phyloP scores from a whole-genome alignment of 2,888 invertebrate species.

The Celastrina argiolus region DNA sequence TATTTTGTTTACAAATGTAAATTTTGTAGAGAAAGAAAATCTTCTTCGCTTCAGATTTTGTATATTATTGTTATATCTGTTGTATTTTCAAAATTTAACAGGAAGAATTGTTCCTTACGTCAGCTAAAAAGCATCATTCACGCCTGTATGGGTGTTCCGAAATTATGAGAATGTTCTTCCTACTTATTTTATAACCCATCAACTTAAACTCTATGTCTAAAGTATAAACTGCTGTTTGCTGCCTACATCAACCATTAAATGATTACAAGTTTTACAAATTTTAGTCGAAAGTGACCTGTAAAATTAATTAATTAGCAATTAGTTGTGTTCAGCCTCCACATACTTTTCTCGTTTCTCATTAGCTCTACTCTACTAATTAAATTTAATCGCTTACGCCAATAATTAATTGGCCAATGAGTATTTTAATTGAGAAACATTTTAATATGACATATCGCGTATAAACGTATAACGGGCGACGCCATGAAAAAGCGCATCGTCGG shows the following conservation, averaged over 20 bases:
- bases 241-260: background rate
- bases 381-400: conserved; percentile 6
- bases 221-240: too few species aligned
- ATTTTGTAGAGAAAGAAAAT: background rate
- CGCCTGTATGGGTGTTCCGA: too few species aligned
- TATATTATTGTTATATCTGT: too few species aligned
- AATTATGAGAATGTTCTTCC: too few species aligned
- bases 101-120: too few species aligned
- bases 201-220: too few species aligned
- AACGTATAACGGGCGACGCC: conserved; percentile 33
- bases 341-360: background rate
- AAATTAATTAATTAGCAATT: background rate
- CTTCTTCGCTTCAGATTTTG: too few species aligned
- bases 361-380: background rate
- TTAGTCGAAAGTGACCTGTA: background rate
- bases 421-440: conserved; percentile 25
- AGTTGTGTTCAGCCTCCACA: background rate
- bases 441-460: conserved; percentile 24
- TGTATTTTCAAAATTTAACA: too few species aligned
- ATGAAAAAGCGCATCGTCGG: conserved; percentile 54
- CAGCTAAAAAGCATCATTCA: too few species aligned
- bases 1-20: background rate
- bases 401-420: conserved; percentile 22
- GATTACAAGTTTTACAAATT: background rate
- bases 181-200: too few species aligned